Evolutionary conservation across 2,113 vertebrate species (phyloP), one percentile per base, ranked within the genome.

Genomic region (Oplegnathus fasciatus): DNA sequence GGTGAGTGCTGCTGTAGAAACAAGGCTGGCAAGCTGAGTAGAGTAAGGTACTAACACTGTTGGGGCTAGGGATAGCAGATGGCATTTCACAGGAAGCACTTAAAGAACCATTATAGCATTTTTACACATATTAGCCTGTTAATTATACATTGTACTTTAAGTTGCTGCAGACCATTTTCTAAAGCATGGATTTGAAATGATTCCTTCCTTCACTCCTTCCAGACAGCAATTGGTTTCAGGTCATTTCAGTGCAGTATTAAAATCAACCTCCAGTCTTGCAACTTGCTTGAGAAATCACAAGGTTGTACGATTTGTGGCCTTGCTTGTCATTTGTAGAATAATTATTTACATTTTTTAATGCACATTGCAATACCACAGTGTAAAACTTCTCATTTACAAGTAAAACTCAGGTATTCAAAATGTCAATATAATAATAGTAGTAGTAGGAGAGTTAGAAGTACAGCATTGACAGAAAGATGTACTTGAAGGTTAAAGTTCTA

Each of bases 1-100:
- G 73, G 73, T 46, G 44, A 75, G 62, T 40, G 62, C 34, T n/a
- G 13, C 30, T 62, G 30, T 62, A 62, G 30, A 22, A 20, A 62
- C 60, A 62, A 20, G 28, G 26, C 57, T 60, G 57, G 0, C 32
- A 8, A 58, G 71, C 15, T 37, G 37, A 58, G 34, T 44, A 32
- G 58, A 61, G 30, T 15, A 17, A 9, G 52, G 22, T n/a, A 37
- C 24, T 20, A 15, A 37, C 68, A 22, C 58, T 60, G 58, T 5
- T 20, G 28, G 28, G 40, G 24, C 64, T 46, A 46, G 14, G 14
- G 44, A 32, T n/a, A 2, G 5, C 48, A 50, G 52, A 10, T 55
- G 22, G 24, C 20, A 20, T 50, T 17, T 50, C 15, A 50, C 48
- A 18, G 17, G 48, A 18, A 50, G 44, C 3, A 50, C 42, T 42